phyloP scores from a whole-genome alignment of 2,888 invertebrate species.

The Gnatocerus cornutus region DNA sequence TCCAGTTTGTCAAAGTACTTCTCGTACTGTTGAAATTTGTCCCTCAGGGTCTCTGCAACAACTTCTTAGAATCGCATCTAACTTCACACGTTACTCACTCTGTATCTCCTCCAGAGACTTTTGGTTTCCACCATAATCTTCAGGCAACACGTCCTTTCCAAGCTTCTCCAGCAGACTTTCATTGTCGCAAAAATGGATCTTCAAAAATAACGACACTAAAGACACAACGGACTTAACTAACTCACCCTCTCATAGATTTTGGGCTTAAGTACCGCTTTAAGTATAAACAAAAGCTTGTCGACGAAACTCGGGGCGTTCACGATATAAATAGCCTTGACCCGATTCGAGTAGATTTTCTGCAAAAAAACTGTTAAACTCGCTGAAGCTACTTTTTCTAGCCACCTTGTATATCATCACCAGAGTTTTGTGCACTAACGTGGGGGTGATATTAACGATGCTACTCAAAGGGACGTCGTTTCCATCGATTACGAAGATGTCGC shows the following conservation, averaged over 20 bases:
- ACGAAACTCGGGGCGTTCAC: not conserved
- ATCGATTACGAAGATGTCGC: slow-evolving; percentile 1
- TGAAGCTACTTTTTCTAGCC: not conserved
- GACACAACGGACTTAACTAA: not conserved
- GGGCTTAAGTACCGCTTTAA: not conserved
- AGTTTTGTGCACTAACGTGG: not conserved
- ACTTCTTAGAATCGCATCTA: not conserved
- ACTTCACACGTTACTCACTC: not conserved
- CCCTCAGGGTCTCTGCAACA: not conserved
- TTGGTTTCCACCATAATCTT: slow-evolving; percentile 1
- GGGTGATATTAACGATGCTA: not conserved
- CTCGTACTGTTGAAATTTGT: not conserved
- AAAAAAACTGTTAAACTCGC: too few relatives aligned
- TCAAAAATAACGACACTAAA: not conserved
- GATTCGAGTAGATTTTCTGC: not conserved
- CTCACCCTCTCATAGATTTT: slow-evolving; percentile 3
- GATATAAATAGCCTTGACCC: not conserved
- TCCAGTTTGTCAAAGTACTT: not conserved
- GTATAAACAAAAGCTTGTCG: not conserved
- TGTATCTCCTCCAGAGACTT: not conserved
- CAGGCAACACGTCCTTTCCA: not conserved
- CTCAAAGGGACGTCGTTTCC: not conserved
- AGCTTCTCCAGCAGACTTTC: not conserved
- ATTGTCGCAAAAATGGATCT: slow-evolving; percentile 4
- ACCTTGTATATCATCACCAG: slow-evolving; percentile 1